Percentiles rank a stretch among this genome's conserved stretches.
Conservation (phyloP, 2,888 invertebrate species). For the Athalia cordata region DNA sequence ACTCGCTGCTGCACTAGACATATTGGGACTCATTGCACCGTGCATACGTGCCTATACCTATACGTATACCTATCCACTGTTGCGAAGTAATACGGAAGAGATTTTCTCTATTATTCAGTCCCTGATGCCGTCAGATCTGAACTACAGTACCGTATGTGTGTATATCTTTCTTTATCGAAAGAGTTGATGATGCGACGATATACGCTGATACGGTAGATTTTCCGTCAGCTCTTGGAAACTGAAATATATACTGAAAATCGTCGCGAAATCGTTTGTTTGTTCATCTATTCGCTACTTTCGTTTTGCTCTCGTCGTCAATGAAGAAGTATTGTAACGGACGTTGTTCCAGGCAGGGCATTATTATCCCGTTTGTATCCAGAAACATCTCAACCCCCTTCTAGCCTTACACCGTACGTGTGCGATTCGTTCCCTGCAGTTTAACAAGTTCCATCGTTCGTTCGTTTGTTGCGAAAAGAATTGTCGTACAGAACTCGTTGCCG, state of each 20-base stretch:
- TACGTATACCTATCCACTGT: neutral
- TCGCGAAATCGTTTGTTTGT: too few species aligned
- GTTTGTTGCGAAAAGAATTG: slow-evolving; percentile 7
- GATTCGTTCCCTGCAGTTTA: too few species aligned
- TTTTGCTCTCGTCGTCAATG: slow-evolving; percentile 12
- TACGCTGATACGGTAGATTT: too few species aligned
- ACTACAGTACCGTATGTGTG: too few species aligned
- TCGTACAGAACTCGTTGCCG: slow-evolving; percentile 10
- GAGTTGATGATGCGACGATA: too few species aligned
- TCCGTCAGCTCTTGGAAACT: too few species aligned
- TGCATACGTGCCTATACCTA: neutral
- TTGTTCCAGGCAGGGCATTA: slow-evolving; percentile 1
- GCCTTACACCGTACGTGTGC: neutral
- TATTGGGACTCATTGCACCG: neutral
- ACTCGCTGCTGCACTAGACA: neutral
- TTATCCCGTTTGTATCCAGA: slow-evolving; percentile 4
- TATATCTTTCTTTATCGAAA: too few species aligned
- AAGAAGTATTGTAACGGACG: slow-evolving; percentile 28
- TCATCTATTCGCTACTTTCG: too few species aligned
- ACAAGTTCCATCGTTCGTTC: too few species aligned
- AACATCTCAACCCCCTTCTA: neutral
- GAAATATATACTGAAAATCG: too few species aligned
- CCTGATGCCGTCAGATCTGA: too few species aligned
- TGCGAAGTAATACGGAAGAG: neutral
- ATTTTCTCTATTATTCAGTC: too few species aligned